These are phyloP conservation scores for Esox niger DNA, from an alignment of 2,113 vertebrate species.

Conservation along the genomic window DNA sequence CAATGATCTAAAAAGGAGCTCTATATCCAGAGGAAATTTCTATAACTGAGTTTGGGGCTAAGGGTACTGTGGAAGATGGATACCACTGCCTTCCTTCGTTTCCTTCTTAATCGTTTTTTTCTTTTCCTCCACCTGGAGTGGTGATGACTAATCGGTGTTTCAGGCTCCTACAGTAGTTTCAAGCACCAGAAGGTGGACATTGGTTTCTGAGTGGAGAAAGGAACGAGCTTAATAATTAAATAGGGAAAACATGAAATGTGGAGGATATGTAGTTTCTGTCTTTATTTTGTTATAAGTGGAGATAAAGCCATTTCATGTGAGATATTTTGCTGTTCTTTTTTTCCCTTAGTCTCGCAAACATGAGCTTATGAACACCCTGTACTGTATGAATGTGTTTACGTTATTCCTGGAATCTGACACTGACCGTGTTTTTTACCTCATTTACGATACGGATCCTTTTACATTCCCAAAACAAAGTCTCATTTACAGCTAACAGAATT, in stretches of 20 bases:
- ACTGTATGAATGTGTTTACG: too few relatives aligned
- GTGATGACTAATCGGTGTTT: constrained; percentile 11
- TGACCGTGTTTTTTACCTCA: too few relatives aligned
- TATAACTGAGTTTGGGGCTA: constrained; percentile 32
- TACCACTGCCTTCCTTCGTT: constrained; percentile 22
- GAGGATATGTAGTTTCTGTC: neutral
- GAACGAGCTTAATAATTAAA: constrained; percentile 5
- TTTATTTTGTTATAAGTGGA: neutral
- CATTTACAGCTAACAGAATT: too few relatives aligned
- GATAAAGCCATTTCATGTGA: neutral
- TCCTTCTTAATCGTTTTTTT: constrained; percentile 13
- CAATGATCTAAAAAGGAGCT: constrained; percentile 36
- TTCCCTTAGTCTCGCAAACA: too few relatives aligned
- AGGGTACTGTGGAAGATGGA: constrained; percentile 41
- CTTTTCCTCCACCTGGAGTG: constrained; percentile 21
- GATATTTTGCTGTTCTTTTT: neutral
- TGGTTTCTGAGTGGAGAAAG: constrained; percentile 18
- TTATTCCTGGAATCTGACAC: too few relatives aligned
- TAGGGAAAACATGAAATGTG: neutral
- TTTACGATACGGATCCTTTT: too few relatives aligned
- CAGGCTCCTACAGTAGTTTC: constrained; percentile 21
- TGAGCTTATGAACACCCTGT: too few relatives aligned
- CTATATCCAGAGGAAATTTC: constrained; percentile 36
- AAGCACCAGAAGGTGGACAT: constrained; percentile 16
- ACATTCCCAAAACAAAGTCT: too few relatives aligned